These are phyloP conservation scores for Nymphalis urticae DNA, from an alignment of 2,888 invertebrate species.

Conservation along the genomic window DNA sequence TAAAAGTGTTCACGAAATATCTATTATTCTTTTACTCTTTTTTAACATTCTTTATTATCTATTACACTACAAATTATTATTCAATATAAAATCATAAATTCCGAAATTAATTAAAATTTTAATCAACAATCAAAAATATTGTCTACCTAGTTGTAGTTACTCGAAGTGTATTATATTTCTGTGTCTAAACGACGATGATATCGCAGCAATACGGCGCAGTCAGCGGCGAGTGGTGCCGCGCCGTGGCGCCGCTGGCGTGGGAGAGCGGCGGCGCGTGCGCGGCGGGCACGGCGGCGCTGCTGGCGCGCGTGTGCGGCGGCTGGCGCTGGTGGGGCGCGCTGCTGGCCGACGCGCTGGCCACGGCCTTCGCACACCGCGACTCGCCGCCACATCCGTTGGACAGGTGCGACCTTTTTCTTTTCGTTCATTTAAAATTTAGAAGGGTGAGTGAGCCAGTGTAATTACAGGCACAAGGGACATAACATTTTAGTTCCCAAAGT, in stretches of 20 bases:
- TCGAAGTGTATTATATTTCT: too few relatives aligned
- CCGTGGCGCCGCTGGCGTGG: constrained; percentile 83
- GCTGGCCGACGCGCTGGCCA: constrained; percentile 90
- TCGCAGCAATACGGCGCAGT: constrained; percentile 55
- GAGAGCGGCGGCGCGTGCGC: constrained; percentile 90
- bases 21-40: too few relatives aligned
- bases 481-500: too few relatives aligned
- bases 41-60: neutral
- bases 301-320: constrained; percentile 88
- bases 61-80: neutral
- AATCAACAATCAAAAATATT: too few relatives aligned
- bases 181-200: neutral
- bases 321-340: constrained; percentile 95
- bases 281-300: constrained; percentile 87
- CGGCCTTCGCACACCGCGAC: constrained; percentile 89
- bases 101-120: too few relatives aligned
- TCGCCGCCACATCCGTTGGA: constrained; percentile 92
- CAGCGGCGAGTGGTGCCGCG: constrained; percentile 58
- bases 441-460: too few relatives aligned
- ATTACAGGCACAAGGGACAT: too few relatives aligned
- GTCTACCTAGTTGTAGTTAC: too few relatives aligned
- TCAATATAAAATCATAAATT: too few relatives aligned
- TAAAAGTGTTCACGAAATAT: too few relatives aligned
- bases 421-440: too few relatives aligned
- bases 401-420: constrained; percentile 76